These are phyloP conservation scores for Eledona agricola DNA, from an alignment of 2,888 invertebrate species.

Conservation along the genomic window DNA sequence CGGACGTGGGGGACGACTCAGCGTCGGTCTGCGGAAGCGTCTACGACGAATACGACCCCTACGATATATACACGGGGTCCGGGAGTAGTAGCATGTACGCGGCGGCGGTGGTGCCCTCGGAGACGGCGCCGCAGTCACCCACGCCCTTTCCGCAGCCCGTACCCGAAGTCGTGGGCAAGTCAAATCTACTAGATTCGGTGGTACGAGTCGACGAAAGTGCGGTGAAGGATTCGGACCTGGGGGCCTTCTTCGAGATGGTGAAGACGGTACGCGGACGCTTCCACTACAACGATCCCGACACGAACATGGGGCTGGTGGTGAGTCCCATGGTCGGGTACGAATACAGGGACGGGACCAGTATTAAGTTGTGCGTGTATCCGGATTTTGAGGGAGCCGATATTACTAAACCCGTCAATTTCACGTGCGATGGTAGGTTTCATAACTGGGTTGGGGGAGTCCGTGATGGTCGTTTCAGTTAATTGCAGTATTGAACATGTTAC, in stretches of 20 bases:
- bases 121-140: slow-evolving; percentile 60
- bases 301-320: slow-evolving; percentile 89
- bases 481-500: slow-evolving; percentile 88
- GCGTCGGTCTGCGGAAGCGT: slow-evolving; percentile 72
- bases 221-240: slow-evolving; percentile 74
- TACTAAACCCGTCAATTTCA: slow-evolving; percentile 79
- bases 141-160: slow-evolving; percentile 68
- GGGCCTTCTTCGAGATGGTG: slow-evolving; percentile 85
- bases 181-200: slow-evolving; percentile 69
- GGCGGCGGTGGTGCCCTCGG: slow-evolving; percentile 69
- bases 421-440: slow-evolving; percentile 82
- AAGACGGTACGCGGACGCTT: slow-evolving; percentile 81
- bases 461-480: slow-evolving; percentile 84
- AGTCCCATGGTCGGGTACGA: slow-evolving; percentile 86
- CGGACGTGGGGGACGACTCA: slow-evolving; percentile 63
- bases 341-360: slow-evolving; percentile 81
- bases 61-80: slow-evolving; percentile 73
- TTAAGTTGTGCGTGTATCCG: slow-evolving; percentile 86
- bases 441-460: too few relatives aligned
- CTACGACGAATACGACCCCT: slow-evolving; percentile 81
- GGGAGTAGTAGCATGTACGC: slow-evolving; percentile 74
- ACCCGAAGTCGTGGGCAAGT: slow-evolving; percentile 56
- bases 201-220: slow-evolving; percentile 65
- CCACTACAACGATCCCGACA: slow-evolving; percentile 75
- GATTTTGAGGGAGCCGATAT: slow-evolving; percentile 62